Evolutionary conservation across 2,888 invertebrate species (phyloP).

Genomic region (Euzophera pinguis): DNA sequence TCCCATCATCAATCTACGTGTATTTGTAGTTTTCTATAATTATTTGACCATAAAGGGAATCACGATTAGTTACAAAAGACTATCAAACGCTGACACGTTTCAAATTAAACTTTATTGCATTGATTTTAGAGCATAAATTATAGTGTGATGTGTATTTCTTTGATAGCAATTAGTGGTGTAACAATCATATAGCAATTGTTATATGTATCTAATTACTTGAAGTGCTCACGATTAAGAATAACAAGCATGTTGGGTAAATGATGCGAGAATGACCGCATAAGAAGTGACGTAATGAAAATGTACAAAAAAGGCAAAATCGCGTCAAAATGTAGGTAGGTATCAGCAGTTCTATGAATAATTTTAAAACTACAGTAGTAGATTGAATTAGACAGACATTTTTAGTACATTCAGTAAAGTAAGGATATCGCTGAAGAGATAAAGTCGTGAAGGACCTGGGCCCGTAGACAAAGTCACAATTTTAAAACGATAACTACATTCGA

Average conservation of each 20-base stretch:
- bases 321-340: no score
- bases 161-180: neutral
- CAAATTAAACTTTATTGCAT: neutral
- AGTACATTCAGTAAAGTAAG: no score
- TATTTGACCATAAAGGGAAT: conserved; percentile 42
- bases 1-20: conserved; percentile 21
- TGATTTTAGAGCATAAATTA: neutral
- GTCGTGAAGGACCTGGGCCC: no score
- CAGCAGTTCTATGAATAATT: no score
- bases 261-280: no score
- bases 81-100: neutral
- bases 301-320: no score
- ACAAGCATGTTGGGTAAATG: neutral
- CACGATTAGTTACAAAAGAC: conserved; percentile 19
- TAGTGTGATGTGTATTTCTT: neutral
- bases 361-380: no score
- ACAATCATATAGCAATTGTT: conserved; percentile 4
- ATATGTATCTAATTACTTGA: conserved; percentile 1
- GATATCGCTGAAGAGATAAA: no score
- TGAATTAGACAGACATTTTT: no score
- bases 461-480: no score
- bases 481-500: no score
- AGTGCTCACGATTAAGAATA: neutral
- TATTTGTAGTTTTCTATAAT: conserved; percentile 48
- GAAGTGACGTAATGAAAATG: no score